These are phyloP conservation scores for Antheraea yamamai DNA, from an alignment of 2,888 invertebrate species.

Conservation along the genomic window DNA sequence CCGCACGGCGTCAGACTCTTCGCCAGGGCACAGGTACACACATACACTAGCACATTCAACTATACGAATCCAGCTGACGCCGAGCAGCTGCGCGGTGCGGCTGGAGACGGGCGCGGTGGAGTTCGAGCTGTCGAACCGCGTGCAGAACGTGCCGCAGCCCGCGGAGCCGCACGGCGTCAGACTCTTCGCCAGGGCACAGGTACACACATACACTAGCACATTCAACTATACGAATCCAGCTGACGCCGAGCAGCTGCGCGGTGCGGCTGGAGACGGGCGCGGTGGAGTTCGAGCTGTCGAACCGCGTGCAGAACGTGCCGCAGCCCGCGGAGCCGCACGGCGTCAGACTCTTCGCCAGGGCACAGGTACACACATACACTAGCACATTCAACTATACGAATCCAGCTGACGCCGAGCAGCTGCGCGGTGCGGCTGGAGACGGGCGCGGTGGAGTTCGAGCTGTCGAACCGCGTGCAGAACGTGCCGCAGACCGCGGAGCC, in stretches of 20 bases:
- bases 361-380: constrained; percentile 45
- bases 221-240: too few relatives aligned
- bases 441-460: constrained; percentile 94
- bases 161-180: constrained; percentile 87
- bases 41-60: background rate
- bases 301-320: constrained; percentile 94
- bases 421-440: constrained; percentile 98
- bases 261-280: constrained; percentile 97
- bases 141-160: constrained; percentile 92
- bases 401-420: constrained; percentile 97
- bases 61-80: too few relatives aligned
- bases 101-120: constrained; percentile 97
- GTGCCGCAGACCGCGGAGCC: constrained; percentile 90
- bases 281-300: constrained; percentile 95
- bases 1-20: constrained; percentile 86
- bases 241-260: constrained; percentile 97
- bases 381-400: too few relatives aligned
- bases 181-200: constrained; percentile 86
- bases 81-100: constrained; percentile 97
- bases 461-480: constrained; percentile 97
- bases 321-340: constrained; percentile 87
- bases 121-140: constrained; percentile 95
- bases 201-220: constrained; percentile 28
- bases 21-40: constrained; percentile 79
- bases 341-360: constrained; percentile 89